Evolutionary conservation across 1,140 invertebrate species (phyloP).

Genomic region (Sminthurinus signatus): DNA sequence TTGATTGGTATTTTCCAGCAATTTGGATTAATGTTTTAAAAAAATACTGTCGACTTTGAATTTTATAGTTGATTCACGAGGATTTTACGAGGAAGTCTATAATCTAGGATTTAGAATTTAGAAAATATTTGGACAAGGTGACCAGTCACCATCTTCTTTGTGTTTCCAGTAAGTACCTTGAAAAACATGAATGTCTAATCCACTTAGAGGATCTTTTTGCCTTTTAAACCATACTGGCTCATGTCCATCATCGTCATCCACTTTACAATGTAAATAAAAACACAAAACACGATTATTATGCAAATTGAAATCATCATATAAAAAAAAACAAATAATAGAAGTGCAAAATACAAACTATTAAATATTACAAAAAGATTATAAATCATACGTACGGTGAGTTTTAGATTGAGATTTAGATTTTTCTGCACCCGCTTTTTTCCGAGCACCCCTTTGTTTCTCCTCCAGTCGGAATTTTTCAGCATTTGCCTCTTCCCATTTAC

Average conservation of each 20-base stretch:
- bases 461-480: constrained; percentile 53
- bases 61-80: too few relatives aligned
- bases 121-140: constrained; percentile 55
- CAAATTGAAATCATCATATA: not conserved
- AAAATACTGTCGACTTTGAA: too few relatives aligned
- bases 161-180: constrained; percentile 57
- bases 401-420: constrained; percentile 6
- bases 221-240: constrained; percentile 56
- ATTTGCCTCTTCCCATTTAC: constrained; percentile 60
- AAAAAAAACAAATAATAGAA: not conserved
- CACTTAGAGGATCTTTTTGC: constrained; percentile 52
- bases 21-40: too few relatives aligned
- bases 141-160: constrained; percentile 56
- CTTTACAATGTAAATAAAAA: not conserved
- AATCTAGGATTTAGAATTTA: too few relatives aligned
- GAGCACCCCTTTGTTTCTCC: constrained; percentile 53
- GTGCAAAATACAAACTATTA: not conserved
- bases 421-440: constrained; percentile 20
- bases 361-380: not conserved
- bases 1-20: too few relatives aligned
- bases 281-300: not conserved
- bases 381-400: too few relatives aligned
- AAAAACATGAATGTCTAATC: constrained; percentile 52
- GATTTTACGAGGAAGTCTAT: too few relatives aligned
- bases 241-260: constrained; percentile 44